Evolutionary conservation across 1,140 invertebrate genomes (phyloP).

Genomic region (Drosophila sucinea): DNA sequence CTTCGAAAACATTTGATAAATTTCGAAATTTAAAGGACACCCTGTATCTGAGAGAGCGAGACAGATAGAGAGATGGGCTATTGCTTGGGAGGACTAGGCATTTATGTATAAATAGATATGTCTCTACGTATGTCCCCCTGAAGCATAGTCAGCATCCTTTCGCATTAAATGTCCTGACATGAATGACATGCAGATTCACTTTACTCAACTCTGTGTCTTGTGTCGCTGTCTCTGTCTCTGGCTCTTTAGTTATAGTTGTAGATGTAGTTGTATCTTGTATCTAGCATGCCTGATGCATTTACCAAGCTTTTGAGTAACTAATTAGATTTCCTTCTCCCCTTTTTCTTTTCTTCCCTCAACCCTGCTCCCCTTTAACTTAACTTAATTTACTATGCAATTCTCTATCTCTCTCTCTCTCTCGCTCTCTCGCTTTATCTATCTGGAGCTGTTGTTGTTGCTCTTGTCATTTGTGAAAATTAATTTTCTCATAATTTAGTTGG

Average conservation of each 20-base stretch:
- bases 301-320: slow-evolving; percentile 71
- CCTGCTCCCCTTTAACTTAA: slow-evolving; percentile 57
- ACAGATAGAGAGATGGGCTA: not conserved
- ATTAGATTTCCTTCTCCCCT: slow-evolving; percentile 59
- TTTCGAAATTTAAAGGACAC: not conserved
- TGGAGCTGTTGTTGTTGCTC: slow-evolving; percentile 25
- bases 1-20: not conserved
- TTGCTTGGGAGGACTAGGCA: not conserved
- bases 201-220: slow-evolving; percentile 40
- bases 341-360: slow-evolving; percentile 17
- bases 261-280: not conserved
- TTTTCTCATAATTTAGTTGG: slow-evolving; percentile 78
- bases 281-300: slow-evolving; percentile 26
- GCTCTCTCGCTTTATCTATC: not conserved
- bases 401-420: slow-evolving; percentile 15
- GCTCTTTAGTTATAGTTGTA: not conserved
- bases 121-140: slow-evolving; percentile 5
- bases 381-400: slow-evolving; percentile 77
- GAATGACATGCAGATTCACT: slow-evolving; percentile 78
- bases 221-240: not conserved
- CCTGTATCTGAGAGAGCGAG: not conserved
- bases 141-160: slow-evolving; percentile 26
- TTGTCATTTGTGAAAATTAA: slow-evolving; percentile 71
- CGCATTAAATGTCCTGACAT: slow-evolving; percentile 73
- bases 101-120: too few relatives aligned